These are phyloP conservation scores for Drosophila leontia DNA, from an alignment of 1,140 invertebrate genomes.

Conservation along the genomic window DNA sequence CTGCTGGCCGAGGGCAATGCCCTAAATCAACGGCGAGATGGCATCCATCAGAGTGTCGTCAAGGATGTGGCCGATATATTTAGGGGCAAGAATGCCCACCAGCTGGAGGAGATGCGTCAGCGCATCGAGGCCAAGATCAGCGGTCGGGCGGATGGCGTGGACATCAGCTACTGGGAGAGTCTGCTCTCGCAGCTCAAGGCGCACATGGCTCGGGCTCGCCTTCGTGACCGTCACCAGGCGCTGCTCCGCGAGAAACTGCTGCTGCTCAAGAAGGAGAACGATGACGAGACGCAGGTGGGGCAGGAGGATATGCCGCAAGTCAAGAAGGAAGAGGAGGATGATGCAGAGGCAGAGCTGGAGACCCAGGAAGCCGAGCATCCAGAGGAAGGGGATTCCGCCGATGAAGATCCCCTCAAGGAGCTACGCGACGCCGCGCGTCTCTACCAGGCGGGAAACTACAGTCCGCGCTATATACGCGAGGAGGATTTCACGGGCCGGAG, in stretches of 20 bases:
- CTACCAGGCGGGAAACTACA: slow-evolving; percentile 93
- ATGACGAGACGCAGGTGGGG: slow-evolving; percentile 59
- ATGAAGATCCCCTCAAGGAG: slow-evolving; percentile 86
- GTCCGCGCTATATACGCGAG: slow-evolving; percentile 89
- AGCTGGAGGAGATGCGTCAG: slow-evolving; percentile 92
- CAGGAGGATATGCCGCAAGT: slow-evolving; percentile 7
- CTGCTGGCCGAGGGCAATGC: slow-evolving; percentile 88
- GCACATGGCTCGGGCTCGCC: slow-evolving; percentile 96
- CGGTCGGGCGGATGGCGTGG: slow-evolving; percentile 94
- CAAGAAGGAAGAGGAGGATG: slow-evolving; percentile 29
- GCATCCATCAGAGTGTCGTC: slow-evolving; percentile 96
- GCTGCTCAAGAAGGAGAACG: slow-evolving; percentile 92
- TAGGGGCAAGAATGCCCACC: slow-evolving; percentile 95
- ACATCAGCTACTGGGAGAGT: slow-evolving; percentile 99
- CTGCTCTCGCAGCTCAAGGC: slow-evolving; percentile 96
- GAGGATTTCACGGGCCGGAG: slow-evolving; percentile 59
- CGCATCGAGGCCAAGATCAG: slow-evolving; percentile 96
- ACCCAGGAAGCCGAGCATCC: slow-evolving; percentile 21
- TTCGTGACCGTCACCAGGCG: slow-evolving; percentile 96
- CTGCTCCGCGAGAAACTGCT: slow-evolving; percentile 95
- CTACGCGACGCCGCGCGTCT: slow-evolving; percentile 87
- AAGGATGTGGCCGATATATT: slow-evolving; percentile 94
- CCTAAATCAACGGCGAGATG: slow-evolving; percentile 91
- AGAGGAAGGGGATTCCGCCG: slow-evolving; percentile 39
- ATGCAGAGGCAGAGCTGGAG: slow-evolving; percentile 18